Conservation (phyloP, 2,888 invertebrate species). For the Pasiphila rectangulata region DNA sequence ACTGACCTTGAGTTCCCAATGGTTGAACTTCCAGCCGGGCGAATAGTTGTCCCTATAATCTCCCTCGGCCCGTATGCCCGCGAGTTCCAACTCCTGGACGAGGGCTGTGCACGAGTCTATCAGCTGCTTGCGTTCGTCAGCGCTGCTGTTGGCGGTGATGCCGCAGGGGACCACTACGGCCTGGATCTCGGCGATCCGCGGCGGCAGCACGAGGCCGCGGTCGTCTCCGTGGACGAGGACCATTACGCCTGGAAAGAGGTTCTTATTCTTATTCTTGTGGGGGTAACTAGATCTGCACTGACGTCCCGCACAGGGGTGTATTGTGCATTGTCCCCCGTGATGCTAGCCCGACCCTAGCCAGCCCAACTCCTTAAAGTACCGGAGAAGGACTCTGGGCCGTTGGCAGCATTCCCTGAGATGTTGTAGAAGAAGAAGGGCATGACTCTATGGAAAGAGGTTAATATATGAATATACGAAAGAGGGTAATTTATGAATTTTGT, state of each 20-base stretch:
- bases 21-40: constrained; percentile 99
- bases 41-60: constrained; percentile 97
- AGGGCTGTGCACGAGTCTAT: constrained; percentile 85
- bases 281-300: too few relatives aligned
- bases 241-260: constrained; percentile 84
- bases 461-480: too few relatives aligned
- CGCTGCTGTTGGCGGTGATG: constrained; percentile 89
- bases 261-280: background rate
- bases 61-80: constrained; percentile 87
- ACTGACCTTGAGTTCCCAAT: constrained; percentile 96
- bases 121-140: constrained; percentile 85
- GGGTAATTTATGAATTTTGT: too few relatives aligned
- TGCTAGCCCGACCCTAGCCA: too few relatives aligned
- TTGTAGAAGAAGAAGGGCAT: too few relatives aligned
- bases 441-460: too few relatives aligned
- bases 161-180: constrained; percentile 97
- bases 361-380: too few relatives aligned
- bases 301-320: too few relatives aligned
- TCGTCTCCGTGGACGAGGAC: constrained; percentile 97
- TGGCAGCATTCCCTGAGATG: too few relatives aligned
- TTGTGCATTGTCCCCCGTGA: too few relatives aligned
- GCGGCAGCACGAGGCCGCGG: constrained; percentile 96
- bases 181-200: constrained; percentile 93
- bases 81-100: constrained; percentile 81
- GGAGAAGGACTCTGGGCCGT: too few relatives aligned